A percentile compares a stretch with the other conserved stretches of the same genome.
Evolutionary conservation across 2,888 invertebrate species (phyloP).

Genomic region (Mamestra brassicae): DNA sequence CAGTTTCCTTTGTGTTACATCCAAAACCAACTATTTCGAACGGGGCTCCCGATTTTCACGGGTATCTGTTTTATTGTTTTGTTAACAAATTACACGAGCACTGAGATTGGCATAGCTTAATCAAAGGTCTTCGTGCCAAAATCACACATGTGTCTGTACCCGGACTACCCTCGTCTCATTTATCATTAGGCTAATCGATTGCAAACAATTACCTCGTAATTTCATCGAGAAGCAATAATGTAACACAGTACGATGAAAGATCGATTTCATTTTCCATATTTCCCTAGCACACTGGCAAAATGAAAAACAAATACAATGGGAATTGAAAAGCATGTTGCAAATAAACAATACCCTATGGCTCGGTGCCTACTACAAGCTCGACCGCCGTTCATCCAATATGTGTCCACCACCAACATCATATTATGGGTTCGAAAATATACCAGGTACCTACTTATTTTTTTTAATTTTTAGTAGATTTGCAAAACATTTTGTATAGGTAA

Average conservation of each 20-base stretch:
- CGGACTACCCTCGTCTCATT: constrained; percentile 66
- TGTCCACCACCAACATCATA: neutral
- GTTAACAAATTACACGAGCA: constrained; percentile 66
- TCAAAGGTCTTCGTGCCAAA: constrained; percentile 60
- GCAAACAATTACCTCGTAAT: constrained; percentile 56
- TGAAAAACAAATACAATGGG: constrained; percentile 68
- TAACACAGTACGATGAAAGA: constrained; percentile 25
- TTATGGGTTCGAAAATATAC: constrained; percentile 2
- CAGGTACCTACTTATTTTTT: neutral
- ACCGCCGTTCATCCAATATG: constrained; percentile 32
- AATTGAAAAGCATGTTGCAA: constrained; percentile 65
- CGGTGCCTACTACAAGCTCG: constrained; percentile 38
- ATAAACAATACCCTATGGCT: constrained; percentile 60
- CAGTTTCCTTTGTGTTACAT: constrained; percentile 81
- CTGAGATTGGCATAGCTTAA: constrained; percentile 71
- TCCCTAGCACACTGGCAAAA: constrained; percentile 61
- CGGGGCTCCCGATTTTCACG: constrained; percentile 70
- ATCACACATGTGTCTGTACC: constrained; percentile 62
- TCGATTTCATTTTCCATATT: constrained; percentile 65
- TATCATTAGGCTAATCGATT: constrained; percentile 68
- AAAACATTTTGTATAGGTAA: neutral
- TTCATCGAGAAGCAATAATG: constrained; percentile 18
- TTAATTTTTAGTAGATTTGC: neutral
- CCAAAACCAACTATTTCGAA: constrained; percentile 77
- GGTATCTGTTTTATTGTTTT: constrained; percentile 62